Evolutionary conservation across 2,888 invertebrate genomes (phyloP), one percentile per base, ranked within the genome.

Genomic region (Heliconius hortense): DNA sequence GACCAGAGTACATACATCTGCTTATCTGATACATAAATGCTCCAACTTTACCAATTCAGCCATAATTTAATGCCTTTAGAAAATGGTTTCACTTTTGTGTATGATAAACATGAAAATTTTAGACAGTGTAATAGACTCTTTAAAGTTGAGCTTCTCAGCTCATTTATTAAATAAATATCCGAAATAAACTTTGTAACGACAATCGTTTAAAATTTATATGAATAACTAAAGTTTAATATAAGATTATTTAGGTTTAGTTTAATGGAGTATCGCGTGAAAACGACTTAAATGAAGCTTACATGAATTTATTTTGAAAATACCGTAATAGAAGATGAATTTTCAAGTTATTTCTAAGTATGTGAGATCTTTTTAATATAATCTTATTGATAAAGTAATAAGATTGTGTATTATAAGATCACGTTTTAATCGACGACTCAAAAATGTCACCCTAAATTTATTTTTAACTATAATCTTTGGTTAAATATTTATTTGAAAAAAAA

Each of bases 31-130:
- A 15, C 5, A 13, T 21, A 53, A 53, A 68, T 26, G 31, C 28
- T 8, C 59, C n/a, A 59, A 59, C 59, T 60, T 70, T 60, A 15
- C 4, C 31, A 70, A 60, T 59, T 60, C 24, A 60, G 24, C 56
- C 15, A 56, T 11, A 56, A 39, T 24, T 59, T 60, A 59, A 71
- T 59, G 10, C 18, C 24, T 24, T 39, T 43, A 4, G 26, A 10
- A 26, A 71, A 71, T 60, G 26, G 18, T 60, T 43, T 60, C 43
- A 15, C 43, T 35, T 60, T 26, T 39, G 28, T 60, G 28, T 43
- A 39, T 71, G 21, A 60, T 60, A 21, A 71, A 35, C 70, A 70
- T 39, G 35, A 71, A 39, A 60, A 71, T 26, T 71, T 71, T 21
- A 60, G n/a, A 59, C 60, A 43, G n/a, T 71, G n/a, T 69, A 69